Evolutionary conservation across 2,113 vertebrate genomes (phyloP).

Genomic region (Odocoileus hemionus): DNA sequence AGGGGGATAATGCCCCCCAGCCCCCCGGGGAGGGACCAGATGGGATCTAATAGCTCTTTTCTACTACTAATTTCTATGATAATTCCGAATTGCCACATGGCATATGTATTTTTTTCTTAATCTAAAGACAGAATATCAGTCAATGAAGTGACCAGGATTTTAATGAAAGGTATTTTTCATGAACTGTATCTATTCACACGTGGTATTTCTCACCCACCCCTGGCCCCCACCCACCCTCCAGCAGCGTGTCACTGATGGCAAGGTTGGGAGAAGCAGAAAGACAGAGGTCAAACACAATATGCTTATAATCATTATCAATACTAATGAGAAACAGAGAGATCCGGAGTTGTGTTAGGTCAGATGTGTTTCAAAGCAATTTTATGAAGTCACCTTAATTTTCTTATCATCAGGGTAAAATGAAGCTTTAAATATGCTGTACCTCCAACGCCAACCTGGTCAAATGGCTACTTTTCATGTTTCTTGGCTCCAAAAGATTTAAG

Average conservation of each 20-base stretch:
- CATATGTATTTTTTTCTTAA: slow-evolving; percentile 61
- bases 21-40: slow-evolving; percentile 55
- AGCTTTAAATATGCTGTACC: slow-evolving; percentile 89
- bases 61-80: slow-evolving; percentile 74
- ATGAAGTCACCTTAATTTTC: background rate
- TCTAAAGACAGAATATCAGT: slow-evolving; percentile 57
- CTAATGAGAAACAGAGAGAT: slow-evolving; percentile 27
- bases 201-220: background rate
- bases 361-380: slow-evolving; percentile 8
- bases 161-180: slow-evolving; percentile 65
- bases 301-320: slow-evolving; percentile 1
- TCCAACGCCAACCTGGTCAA: slow-evolving; percentile 87
- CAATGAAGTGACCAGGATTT: slow-evolving; percentile 56
- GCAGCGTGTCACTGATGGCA: background rate
- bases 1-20: slow-evolving; percentile 6
- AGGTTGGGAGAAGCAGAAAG: background rate
- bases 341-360: background rate
- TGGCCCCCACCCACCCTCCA: background rate
- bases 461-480: slow-evolving; percentile 78
- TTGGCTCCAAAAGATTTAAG: slow-evolving; percentile 77
- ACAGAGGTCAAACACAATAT: background rate
- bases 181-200: slow-evolving; percentile 44
- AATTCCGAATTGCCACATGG: slow-evolving; percentile 72
- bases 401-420: background rate
- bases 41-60: slow-evolving; percentile 68